Conservation (phyloP, 2,888 invertebrate genomes). For the Lasioglossum figueresi region DNA sequence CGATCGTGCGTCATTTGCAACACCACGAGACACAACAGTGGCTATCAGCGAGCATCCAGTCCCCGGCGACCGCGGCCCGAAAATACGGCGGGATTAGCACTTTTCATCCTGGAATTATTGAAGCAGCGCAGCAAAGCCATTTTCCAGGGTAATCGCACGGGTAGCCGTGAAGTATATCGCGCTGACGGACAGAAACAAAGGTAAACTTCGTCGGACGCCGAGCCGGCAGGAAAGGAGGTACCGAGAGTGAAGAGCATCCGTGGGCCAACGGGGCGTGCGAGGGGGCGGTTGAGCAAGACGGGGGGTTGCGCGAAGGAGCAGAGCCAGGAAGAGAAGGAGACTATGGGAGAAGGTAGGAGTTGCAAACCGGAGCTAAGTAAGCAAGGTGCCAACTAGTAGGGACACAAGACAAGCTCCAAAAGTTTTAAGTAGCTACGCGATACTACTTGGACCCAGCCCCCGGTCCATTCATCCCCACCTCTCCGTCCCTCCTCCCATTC, state of each 20-base stretch:
- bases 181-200: slow-evolving; percentile 76
- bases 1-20: too few relatives aligned
- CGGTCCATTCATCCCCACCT: slow-evolving; percentile 22
- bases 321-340: slow-evolving; percentile 43
- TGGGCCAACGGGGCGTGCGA: not conserved
- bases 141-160: slow-evolving; percentile 23
- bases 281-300: not conserved
- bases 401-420: slow-evolving; percentile 71
- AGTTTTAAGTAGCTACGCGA: slow-evolving; percentile 69
- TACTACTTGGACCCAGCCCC: slow-evolving; percentile 52
- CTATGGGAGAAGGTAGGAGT: slow-evolving; percentile 61
- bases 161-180: slow-evolving; percentile 62
- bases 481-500: not conserved
- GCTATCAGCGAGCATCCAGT: not conserved
- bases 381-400: slow-evolving; percentile 72
- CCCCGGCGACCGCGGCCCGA: not conserved
- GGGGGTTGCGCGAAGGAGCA: slow-evolving; percentile 11
- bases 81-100: not conserved
- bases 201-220: slow-evolving; percentile 77
- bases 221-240: slow-evolving; percentile 54
- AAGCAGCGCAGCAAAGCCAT: not conserved
- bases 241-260: slow-evolving; percentile 22
- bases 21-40: too few relatives aligned
- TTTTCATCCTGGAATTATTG: slow-evolving; percentile 21
- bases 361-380: slow-evolving; percentile 71